phyloP scores from a whole-genome alignment of 2,797 vertebrate species.

The Emys orbicularis region DNA sequence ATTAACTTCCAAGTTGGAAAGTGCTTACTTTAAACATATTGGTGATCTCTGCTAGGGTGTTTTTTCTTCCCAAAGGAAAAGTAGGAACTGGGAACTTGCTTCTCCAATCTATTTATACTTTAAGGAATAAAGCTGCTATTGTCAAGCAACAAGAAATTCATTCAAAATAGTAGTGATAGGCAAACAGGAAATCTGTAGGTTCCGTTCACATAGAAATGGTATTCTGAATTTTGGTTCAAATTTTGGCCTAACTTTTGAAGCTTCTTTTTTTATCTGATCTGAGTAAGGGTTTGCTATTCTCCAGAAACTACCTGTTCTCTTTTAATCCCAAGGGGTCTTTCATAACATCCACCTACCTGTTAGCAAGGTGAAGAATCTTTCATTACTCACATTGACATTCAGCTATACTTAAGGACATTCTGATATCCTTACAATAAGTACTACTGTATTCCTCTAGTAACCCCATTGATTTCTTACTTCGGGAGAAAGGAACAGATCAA shows the following conservation, averaged over 20 bases:
- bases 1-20: not conserved
- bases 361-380: not conserved
- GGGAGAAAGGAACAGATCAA: not conserved
- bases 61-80: not conserved
- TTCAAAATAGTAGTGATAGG: fast-evolving
- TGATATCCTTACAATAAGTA: fast-evolving
- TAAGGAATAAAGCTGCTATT: not conserved
- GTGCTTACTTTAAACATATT: not conserved
- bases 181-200: fast-evolving
- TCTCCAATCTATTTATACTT: not conserved
- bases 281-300: fast-evolving
- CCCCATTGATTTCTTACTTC: not conserved
- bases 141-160: not conserved
- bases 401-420: fast-evolving
- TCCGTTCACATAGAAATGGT: fast-evolving
- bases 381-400: not conserved
- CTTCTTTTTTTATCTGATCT: not conserved
- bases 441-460: fast-evolving
- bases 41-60: fast-evolving
- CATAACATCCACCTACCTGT: not conserved
- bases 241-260: not conserved
- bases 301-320: not conserved
- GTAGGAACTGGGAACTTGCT: fast-evolving
- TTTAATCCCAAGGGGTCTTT: fast-evolving
- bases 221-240: fast-evolving